Conservation (phyloP, 2,888 invertebrate species). For the Hypomecis punctinalis region DNA sequence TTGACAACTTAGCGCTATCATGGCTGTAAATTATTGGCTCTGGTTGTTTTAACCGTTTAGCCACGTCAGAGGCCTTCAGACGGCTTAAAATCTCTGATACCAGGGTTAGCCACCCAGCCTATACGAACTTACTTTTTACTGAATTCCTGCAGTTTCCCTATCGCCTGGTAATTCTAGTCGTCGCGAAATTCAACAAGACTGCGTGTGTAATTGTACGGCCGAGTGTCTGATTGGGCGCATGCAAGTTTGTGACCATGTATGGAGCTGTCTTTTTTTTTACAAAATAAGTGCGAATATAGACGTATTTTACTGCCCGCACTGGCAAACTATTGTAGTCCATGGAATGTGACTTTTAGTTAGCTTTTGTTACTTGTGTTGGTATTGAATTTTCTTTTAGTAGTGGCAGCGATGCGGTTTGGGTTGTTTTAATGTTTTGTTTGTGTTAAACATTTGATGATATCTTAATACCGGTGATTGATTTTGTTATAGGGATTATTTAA, state of each 20-base stretch:
- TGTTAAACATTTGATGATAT: background rate
- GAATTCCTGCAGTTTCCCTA: background rate
- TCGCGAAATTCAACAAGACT: constrained; percentile 31
- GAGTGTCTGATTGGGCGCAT: constrained; percentile 29
- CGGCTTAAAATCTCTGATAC: no score
- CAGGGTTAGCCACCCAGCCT: no score
- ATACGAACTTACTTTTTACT: no score
- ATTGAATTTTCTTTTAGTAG: background rate
- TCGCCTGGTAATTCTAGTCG: constrained; percentile 16
- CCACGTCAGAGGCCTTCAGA: no score
- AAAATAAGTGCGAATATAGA: constrained; percentile 16
- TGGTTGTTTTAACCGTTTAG: no score
- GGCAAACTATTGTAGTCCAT: constrained; percentile 1
- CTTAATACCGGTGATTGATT: no score
- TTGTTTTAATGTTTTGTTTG: background rate
- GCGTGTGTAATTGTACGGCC: constrained; percentile 29
- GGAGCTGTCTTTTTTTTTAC: constrained; percentile 12
- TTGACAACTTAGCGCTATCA: no score
- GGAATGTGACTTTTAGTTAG: background rate
- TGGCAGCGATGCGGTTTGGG: background rate
- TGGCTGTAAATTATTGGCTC: no score
- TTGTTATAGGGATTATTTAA: no score
- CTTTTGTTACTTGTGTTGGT: background rate
- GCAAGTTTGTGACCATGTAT: constrained; percentile 27
- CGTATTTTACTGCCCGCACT: constrained; percentile 5